Evolutionary conservation across 1,140 invertebrate species (phyloP).

Genomic region (Trialeurodes vaporariorum): DNA sequence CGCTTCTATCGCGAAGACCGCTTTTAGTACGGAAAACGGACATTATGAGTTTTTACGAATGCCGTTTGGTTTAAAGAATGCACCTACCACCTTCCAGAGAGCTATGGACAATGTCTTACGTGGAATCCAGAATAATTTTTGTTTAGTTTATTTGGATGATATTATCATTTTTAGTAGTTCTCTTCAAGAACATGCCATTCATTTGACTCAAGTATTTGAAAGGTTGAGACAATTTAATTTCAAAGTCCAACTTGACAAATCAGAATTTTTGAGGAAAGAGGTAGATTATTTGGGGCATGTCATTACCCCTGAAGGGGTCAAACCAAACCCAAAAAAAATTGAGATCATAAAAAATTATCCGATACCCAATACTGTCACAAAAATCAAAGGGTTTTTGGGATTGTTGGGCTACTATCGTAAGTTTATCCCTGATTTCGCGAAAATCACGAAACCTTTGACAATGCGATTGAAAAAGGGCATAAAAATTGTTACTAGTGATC

Average conservation of each 20-base stretch:
- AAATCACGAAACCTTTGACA: constrained; percentile 28
- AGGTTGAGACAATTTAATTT: constrained; percentile 26
- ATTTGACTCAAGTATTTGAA: constrained; percentile 19
- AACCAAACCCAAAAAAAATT: constrained; percentile 27
- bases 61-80: constrained; percentile 34
- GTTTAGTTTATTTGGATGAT: constrained; percentile 32
- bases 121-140: constrained; percentile 28
- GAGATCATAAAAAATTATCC: constrained; percentile 4
- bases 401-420: constrained; percentile 31
- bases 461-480: constrained; percentile 19
- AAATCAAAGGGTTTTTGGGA: constrained; percentile 32
- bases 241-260: constrained; percentile 28
- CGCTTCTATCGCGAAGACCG: constrained; percentile 32
- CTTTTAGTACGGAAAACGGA: constrained; percentile 29
- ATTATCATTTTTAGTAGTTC: constrained; percentile 28
- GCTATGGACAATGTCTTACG: constrained; percentile 36
- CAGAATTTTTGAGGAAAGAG: constrained; percentile 23
- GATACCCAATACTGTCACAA: constrained; percentile 5
- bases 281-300: constrained; percentile 29
- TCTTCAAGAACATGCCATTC: constrained; percentile 21
- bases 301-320: constrained; percentile 23
- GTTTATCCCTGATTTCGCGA: constrained; percentile 29
- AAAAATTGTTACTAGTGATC: not conserved
- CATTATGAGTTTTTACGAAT: constrained; percentile 31
- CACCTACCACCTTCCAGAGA: constrained; percentile 36